Evolutionary conservation across 2,797 vertebrate species (phyloP).

Genomic region (Atherinosoma microstoma): DNA sequence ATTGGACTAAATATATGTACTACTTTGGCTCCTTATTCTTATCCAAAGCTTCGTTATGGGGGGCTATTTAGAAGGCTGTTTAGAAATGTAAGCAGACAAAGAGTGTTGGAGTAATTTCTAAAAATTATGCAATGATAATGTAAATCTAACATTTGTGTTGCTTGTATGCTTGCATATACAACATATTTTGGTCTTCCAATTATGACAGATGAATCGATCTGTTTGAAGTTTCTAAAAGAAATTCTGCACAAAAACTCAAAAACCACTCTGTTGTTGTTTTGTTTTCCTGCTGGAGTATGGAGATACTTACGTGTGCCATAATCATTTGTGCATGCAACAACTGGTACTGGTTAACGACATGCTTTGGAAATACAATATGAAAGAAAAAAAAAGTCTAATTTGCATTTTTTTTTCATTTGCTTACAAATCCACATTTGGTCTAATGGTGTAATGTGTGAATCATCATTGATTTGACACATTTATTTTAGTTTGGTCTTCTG

Average conservation of each 20-base stretch:
- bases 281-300: not conserved
- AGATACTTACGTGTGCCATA: not conserved
- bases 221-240: not conserved
- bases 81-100: not conserved
- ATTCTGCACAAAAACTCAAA: not conserved
- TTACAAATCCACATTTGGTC: not conserved
- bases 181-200: not conserved
- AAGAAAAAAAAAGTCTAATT: not conserved
- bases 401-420: not conserved
- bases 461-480: not conserved
- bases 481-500: not conserved
- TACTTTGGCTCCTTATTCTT: not conserved
- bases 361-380: not conserved
- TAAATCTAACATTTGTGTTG: not conserved
- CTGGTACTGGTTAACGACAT: not conserved
- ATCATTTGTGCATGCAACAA: not conserved
- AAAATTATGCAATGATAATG: not conserved
- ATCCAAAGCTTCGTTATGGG: not conserved
- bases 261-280: not conserved
- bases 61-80: not conserved
- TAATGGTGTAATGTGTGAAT: not conserved
- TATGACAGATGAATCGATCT: not conserved
- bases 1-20: conserved; percentile 51
- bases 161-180: not conserved
- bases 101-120: not conserved